Evolutionary conservation across 2,113 vertebrate genomes (phyloP), one percentile per base, ranked within the genome.

Genomic region (Centrocercus urophasianus): DNA sequence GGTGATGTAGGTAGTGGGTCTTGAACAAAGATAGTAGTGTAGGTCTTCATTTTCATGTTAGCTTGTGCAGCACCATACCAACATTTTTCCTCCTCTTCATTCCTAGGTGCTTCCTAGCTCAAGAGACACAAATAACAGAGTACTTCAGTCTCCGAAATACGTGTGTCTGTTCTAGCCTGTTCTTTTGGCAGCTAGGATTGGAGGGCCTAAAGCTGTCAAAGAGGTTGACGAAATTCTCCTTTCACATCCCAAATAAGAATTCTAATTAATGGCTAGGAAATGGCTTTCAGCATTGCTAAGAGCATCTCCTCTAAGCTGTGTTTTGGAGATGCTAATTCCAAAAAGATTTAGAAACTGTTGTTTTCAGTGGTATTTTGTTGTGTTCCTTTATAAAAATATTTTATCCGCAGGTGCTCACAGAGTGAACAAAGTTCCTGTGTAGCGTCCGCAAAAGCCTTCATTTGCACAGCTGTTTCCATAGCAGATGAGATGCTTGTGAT

Each of bases 371-470:
- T 72, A 20, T 0, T 89, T 86, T 72, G 7, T 76, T 71, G 10
- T 78, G 32, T 42, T 81, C 7, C 4, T 67, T 45, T 71, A 24
- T 38, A 65, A 88, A 80, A 69, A 11, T 6, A 22, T 63, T 84
- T 52, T 65, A 22, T 15, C 4, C 2, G 32, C 25, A 48, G 6
- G 60, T 40, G 8, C 10, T 45, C 15, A 6, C 0, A 0, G 45
- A 83, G 27, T 38, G 13, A 77, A 13, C 45, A 56, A n/a, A 5
- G 6, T 83, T 90, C 89, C 45, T 83, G 45, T 7, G 22, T 43
- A n/a, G 3, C 27, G 34, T 83, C 38, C 57, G 0, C 47, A 40
- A 38, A 5, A 87, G 11, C 54, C 85, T 91, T 87, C 15, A 43
- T 78, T 78, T 92, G 8, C 48, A 16, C 32, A 69, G 47, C 19